These are phyloP conservation scores for Trachemys scripta DNA, from an alignment of 2,113 vertebrate species.

Conservation along the genomic window DNA sequence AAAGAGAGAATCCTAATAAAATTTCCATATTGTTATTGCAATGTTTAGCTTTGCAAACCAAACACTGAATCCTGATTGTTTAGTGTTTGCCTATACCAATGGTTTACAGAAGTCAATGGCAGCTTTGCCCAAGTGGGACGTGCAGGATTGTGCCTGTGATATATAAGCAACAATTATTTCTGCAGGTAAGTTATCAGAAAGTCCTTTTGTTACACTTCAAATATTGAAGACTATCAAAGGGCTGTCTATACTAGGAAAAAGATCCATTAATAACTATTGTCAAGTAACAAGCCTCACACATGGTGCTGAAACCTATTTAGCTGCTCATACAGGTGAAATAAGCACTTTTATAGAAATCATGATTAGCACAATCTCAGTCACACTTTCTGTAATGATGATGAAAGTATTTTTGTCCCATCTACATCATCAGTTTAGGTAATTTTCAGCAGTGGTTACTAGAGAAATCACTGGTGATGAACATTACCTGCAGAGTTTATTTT, in stretches of 20 bases:
- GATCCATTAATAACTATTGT: fast-evolving
- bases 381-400: not conserved
- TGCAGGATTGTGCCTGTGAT: not conserved
- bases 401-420: not conserved
- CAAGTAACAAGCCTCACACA: not conserved
- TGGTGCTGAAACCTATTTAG: not conserved
- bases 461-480: not conserved
- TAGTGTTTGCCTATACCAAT: not conserved
- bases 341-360: fast-evolving
- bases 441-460: not conserved
- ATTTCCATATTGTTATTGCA: not conserved
- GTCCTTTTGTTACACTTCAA: not conserved
- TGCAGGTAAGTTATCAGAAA: not conserved
- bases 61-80: not conserved
- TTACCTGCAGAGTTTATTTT: fast-evolving
- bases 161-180: not conserved
- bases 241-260: not conserved
- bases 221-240: not conserved
- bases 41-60: not conserved
- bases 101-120: not conserved
- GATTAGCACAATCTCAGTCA: not conserved
- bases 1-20: not conserved
- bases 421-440: not conserved
- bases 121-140: not conserved
- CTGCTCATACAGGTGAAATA: not conserved